phyloP scores from a whole-genome alignment of 2,888 invertebrate genomes.

The Agriopis aurantiaria region DNA sequence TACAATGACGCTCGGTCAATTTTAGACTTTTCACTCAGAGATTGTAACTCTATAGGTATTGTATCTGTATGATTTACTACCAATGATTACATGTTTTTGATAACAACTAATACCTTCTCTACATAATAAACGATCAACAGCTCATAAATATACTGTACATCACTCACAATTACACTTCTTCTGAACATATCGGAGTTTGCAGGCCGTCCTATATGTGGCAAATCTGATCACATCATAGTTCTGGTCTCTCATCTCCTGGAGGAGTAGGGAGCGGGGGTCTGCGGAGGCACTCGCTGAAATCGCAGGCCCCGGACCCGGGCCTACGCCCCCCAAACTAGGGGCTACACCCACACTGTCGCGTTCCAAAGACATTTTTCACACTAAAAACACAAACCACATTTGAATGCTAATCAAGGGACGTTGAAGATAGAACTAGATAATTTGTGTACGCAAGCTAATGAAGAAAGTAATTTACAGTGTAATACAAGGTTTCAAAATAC shows the following conservation, averaged over 20 bases:
- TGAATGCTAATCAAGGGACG: not conserved
- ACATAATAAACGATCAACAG: not conserved
- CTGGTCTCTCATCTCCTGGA: conserved; percentile 95
- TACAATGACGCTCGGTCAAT: no score
- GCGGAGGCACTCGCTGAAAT: conserved; percentile 56
- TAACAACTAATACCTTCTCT: not conserved
- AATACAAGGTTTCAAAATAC: conserved; percentile 25
- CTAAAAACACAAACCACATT: conserved; percentile 16
- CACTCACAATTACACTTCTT: conserved; percentile 97
- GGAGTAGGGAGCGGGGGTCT: conserved; percentile 91
- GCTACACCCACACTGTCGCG: conserved; percentile 71
- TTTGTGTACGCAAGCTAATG: conserved; percentile 13
- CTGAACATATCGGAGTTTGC: conserved; percentile 98
- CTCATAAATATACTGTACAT: conserved; percentile 40
- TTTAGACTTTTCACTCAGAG: no score
- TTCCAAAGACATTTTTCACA: conserved; percentile 72
- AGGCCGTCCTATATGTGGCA: conserved; percentile 98
- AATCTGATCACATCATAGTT: conserved; percentile 98
- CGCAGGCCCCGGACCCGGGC: conserved; percentile 48
- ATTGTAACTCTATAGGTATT: no score
- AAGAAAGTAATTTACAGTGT: conserved; percentile 16
- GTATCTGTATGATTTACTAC: not conserved
- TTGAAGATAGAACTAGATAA: not conserved
- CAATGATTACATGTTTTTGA: not conserved
- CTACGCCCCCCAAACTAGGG: conserved; percentile 58